phyloP scores from a whole-genome alignment of 2,113 vertebrate genomes.

The Lagopus leucura region DNA sequence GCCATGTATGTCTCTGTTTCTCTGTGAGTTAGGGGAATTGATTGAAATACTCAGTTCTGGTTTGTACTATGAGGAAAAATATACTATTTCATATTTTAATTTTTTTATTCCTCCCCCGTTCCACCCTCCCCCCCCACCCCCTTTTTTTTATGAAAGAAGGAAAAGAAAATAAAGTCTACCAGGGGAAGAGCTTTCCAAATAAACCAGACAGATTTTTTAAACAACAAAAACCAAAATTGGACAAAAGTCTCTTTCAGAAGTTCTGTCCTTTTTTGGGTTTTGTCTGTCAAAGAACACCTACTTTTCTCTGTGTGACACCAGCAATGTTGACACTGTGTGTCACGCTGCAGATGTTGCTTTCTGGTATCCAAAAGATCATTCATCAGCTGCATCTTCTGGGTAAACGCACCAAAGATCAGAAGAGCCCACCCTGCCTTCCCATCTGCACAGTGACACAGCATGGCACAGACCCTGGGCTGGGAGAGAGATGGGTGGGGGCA shows the following conservation, averaged over 20 bases:
- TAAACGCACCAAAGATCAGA: background rate
- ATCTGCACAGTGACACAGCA: background rate
- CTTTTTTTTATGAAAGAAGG: background rate
- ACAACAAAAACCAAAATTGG: background rate
- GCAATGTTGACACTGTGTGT: background rate
- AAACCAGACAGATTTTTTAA: background rate
- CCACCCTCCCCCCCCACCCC: background rate
- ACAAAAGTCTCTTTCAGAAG: background rate
- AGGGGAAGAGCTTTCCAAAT: background rate
- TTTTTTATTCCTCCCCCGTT: background rate
- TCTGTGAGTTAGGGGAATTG: background rate
- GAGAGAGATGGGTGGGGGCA: background rate
- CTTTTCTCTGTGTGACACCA: background rate
- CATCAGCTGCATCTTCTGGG: background rate
- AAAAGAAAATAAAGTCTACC: background rate
- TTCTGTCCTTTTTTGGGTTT: background rate
- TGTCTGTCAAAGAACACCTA: background rate
- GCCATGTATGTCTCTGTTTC: background rate
- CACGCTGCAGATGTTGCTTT: background rate
- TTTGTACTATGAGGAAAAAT: background rate
- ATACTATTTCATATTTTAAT: background rate
- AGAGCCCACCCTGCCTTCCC: background rate
- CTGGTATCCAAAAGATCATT: background rate
- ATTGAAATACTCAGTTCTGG: conserved; percentile 8
- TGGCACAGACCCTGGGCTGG: background rate